phyloP scores from a whole-genome alignment of 1,140 invertebrate genomes.

The Uloborus diversus region DNA sequence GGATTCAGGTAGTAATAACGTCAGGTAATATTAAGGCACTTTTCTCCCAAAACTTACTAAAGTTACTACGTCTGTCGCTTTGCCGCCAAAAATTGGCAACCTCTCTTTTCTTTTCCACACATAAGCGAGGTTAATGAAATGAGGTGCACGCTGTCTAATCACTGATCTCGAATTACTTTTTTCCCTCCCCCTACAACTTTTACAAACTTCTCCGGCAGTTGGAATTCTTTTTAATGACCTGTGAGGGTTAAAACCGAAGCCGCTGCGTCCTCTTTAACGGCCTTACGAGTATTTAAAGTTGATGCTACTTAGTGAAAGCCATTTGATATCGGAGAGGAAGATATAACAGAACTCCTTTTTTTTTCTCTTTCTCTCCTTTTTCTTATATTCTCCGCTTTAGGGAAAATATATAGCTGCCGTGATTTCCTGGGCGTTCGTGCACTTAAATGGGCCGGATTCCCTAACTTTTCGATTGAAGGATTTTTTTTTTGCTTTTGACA shows the following conservation, averaged over 20 bases:
- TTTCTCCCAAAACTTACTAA: too few species aligned
- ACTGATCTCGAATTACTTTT: conserved; percentile 42
- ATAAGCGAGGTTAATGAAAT: conserved; percentile 45
- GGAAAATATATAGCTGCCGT: background rate
- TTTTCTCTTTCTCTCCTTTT: background rate
- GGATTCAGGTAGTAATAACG: too few species aligned
- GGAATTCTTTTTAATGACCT: conserved; percentile 26
- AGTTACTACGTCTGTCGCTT: too few species aligned
- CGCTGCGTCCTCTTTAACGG: conserved; percentile 28
- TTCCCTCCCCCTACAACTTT: background rate
- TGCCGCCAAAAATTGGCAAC: conserved; percentile 31
- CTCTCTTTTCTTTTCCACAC: background rate
- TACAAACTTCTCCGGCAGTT: background rate
- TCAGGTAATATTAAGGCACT: too few species aligned
- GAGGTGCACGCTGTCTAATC: conserved; percentile 36
- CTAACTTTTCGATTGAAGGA: too few species aligned
- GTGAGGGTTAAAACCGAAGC: background rate
- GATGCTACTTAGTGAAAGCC: conserved; percentile 8
- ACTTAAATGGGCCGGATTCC: too few species aligned
- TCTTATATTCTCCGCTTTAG: background rate
- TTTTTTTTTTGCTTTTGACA: too few species aligned
- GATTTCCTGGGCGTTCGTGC: background rate
- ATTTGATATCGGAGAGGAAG: conserved; percentile 13
- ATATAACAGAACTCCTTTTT: background rate
- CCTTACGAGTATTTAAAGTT: conserved; percentile 38